phyloP scores from a whole-genome alignment of 2,797 vertebrate species.

The Meriones psammophilus region DNA sequence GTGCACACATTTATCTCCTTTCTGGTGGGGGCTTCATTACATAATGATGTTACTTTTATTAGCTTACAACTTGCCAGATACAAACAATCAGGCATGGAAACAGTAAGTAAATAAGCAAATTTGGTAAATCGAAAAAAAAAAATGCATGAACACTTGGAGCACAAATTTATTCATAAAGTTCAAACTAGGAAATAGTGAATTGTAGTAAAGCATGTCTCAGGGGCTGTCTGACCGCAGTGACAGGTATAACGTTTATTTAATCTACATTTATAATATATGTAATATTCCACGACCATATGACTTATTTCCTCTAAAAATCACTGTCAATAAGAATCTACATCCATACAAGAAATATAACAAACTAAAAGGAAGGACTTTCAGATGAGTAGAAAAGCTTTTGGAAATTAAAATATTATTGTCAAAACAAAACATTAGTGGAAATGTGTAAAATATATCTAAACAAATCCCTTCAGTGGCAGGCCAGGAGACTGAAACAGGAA shows the following conservation, averaged over 20 bases:
- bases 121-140: constrained; percentile 54
- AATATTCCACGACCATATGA: neutral
- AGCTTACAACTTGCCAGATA: constrained; percentile 28
- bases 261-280: neutral
- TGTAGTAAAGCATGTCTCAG: neutral
- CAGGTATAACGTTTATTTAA: neutral
- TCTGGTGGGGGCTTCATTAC: neutral
- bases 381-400: neutral
- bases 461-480: constrained; percentile 16
- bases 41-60: constrained; percentile 15
- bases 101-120: neutral
- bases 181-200: constrained; percentile 26
- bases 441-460: constrained; percentile 5
- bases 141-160: neutral
- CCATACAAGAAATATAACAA: neutral
- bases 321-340: neutral
- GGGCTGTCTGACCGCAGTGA: neutral
- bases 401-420: constrained; percentile 28
- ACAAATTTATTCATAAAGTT: constrained; percentile 34
- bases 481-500: neutral
- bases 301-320: neutral
- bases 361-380: neutral
- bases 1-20: constrained; percentile 28
- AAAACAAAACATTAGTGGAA: constrained; percentile 52
- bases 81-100: neutral